Evolutionary conservation across 1,140 invertebrate genomes (phyloP).

Genomic region (Hypsibius dujardini): DNA sequence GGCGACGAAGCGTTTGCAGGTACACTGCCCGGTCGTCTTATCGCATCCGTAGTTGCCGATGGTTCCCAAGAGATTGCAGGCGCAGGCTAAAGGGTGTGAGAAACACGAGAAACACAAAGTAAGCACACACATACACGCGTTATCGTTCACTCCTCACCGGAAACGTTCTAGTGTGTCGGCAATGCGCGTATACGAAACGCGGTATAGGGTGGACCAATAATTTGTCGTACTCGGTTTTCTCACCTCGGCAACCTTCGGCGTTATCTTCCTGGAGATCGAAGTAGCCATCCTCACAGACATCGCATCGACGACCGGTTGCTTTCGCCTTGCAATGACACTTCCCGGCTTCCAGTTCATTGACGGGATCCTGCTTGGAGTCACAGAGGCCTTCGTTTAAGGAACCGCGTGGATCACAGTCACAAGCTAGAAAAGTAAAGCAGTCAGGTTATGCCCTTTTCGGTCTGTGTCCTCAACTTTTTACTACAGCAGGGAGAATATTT

Average conservation of each 20-base stretch:
- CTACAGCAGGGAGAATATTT: no score
- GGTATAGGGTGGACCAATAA: no score
- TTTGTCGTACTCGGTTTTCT: not conserved
- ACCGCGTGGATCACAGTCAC: conserved; percentile 46
- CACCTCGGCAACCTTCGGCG: conserved; percentile 53
- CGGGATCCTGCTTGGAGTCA: conserved; percentile 56
- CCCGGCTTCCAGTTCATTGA: conserved; percentile 52
- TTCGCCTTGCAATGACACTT: conserved; percentile 63
- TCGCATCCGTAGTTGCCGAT: conserved; percentile 77
- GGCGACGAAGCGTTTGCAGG: conserved; percentile 72
- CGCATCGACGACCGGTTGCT: conserved; percentile 60
- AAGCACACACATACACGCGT: conserved; percentile 15
- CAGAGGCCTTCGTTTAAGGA: conserved; percentile 70
- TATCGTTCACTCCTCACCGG: no score
- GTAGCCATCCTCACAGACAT: conserved; percentile 63
- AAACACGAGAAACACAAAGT: conserved; percentile 19
- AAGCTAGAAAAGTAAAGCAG: conserved; percentile 26
- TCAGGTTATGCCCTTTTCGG: no score
- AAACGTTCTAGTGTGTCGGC: no score
- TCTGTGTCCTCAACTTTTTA: no score
- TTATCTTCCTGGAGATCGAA: conserved; percentile 68
- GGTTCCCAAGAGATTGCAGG: conserved; percentile 67
- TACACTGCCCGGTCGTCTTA: conserved; percentile 63
- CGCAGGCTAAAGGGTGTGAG: conserved; percentile 44
- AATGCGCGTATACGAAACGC: no score